Conservation (phyloP, 2,888 invertebrate species). For the Agriopis leucophaearia region DNA sequence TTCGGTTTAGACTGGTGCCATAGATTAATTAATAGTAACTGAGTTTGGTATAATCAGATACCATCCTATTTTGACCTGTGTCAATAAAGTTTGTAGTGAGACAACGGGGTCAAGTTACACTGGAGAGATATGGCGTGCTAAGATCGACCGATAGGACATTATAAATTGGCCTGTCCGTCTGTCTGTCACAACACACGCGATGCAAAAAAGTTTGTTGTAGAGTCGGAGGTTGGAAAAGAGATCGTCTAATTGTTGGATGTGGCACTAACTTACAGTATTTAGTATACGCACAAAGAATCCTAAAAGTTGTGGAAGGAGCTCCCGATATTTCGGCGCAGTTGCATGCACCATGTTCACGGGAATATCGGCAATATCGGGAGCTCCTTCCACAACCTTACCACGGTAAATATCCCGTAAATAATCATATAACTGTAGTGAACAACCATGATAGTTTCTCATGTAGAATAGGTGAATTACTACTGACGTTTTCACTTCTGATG, state of each 20-base stretch:
- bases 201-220: slow-evolving; percentile 74
- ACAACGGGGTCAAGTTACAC: slow-evolving; percentile 43
- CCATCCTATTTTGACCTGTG: slow-evolving; percentile 10
- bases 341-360: too few species aligned
- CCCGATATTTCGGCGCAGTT: too few species aligned
- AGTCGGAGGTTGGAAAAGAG: slow-evolving; percentile 17
- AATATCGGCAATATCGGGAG: too few species aligned
- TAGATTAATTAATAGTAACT: slow-evolving; percentile 1
- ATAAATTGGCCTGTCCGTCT: slow-evolving; percentile 84
- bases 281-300: too few species aligned
- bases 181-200: slow-evolving; percentile 83
- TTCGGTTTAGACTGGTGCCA: slow-evolving; percentile 14
- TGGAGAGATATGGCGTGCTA: slow-evolving; percentile 52
- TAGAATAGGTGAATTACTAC: too few species aligned
- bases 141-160: slow-evolving; percentile 80
- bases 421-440: too few species aligned
- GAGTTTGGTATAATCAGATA: neutral
- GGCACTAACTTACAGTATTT: too few species aligned
- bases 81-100: neutral
- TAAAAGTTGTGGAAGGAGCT: too few species aligned
- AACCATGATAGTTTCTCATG: too few species aligned
- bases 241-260: slow-evolving; percentile 5
- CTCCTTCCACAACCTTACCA: too few species aligned
- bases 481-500: too few species aligned
- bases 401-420: too few species aligned